Evolutionary conservation across 2,113 vertebrate species (phyloP), one percentile per base, ranked within the genome.

Genomic region (Piaya cayana): DNA sequence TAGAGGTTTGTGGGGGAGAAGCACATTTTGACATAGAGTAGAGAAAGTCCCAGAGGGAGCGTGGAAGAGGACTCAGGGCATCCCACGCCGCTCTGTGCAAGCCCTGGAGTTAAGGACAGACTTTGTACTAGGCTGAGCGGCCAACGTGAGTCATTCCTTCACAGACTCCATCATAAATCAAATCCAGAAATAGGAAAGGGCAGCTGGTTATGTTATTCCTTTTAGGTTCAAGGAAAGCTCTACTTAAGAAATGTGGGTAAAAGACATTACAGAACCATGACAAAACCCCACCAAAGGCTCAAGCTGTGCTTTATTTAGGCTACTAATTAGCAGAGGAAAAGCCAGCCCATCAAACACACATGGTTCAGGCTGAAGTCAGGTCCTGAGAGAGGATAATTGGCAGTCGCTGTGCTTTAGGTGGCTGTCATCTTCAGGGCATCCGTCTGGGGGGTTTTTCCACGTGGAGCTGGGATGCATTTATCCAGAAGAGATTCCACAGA

Each of bases 181-280:
- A 60, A 93, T 88, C 92, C 95, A 96, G 95, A 95, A 96, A 95
- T 92, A 95, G 87, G 90, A 83, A 74, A 92, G 88, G 85, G 63
- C 82, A 83, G 71, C 58, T 3, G 27, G 90, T 78, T 93, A 88
- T 55, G 74, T 79, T 25, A 87, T 70, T 86, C 76, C 76, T 90
- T 90, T 93, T 83, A 75, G 64, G 71, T 91, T 94, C 84, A 80
- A 47, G 74, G 85, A 90, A 94, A 90, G 71, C 77, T 47, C 23
- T 50, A 59, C 29, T 90, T 88, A 83, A 88, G 92, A 88, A 91
- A 78, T 56, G 92, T 58, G 88, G 42, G 55, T 77, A 88, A 69
- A 94, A 94, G 68, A 47, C 60, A 64, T 86, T 81, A 53, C 52
- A 86, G 93, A 43, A 36, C 27, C 76, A 90, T 11, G 5, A 17